Base-by-base conservation (phyloP, 1,140 invertebrate species). In the Drosophila suzukii region DNA sequence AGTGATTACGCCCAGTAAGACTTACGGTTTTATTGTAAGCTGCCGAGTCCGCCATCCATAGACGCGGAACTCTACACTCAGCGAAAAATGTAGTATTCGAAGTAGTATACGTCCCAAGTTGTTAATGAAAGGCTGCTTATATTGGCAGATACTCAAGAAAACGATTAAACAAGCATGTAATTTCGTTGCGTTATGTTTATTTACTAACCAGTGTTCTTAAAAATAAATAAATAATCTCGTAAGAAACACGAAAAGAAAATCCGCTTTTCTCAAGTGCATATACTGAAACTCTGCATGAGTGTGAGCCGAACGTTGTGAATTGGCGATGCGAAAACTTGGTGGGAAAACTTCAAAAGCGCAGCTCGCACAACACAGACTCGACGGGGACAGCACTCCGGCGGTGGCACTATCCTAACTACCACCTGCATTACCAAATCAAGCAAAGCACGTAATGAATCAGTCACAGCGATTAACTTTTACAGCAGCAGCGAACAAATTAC, bases 1-100 rank as follows among this genome's bases (percentile, higher is more conserved):
- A 83, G 83, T 88, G 84, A 89, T 88, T 88, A 88, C 80, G 80
- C 82, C 71, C 75, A 80, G 84, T 80, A 83, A 88, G 81, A 76
- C 77, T 84, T 85, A 81, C 81, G 77, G 66, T 68, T 85, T 85
- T 85, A 84, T 84, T 84, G 81, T 77, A 66, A 80, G 74, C 60
- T 59, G 34, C 67, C 27, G 41, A 32, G 32, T 32, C 41, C 30
- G 20, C 47, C 24, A 43, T 47, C 50, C 54, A 10, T 13, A 0
- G 60, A 36, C 15, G 6, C n/a, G 11, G 8, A 17, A 6, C 10
- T 46, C 13, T 44, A n/a, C 65, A 68, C 47, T 36, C 0, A n/a
- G 6, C 36, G 30, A 6, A 66, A n/a, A 20, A 3, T 15, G 3
- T 6, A 3, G 0, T 3, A 8, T 10, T 41, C 6, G 6, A n/a